Evolutionary conservation across 1,140 invertebrate species (phyloP).

Genomic region (Cydia splendana): DNA sequence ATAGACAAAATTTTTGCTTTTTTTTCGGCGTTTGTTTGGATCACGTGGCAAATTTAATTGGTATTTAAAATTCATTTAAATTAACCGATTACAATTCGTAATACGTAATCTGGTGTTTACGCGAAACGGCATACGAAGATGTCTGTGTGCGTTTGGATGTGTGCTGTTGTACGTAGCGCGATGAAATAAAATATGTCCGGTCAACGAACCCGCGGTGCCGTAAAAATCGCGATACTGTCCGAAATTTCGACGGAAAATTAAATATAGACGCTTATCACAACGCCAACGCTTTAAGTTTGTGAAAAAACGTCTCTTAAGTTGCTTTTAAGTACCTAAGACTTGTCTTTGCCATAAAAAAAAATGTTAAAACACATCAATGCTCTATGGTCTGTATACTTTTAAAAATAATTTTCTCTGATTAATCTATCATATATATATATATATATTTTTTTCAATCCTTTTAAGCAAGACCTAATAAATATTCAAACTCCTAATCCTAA

Average conservation of each 20-base stretch:
- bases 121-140: constrained; percentile 72
- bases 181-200: constrained; percentile 80
- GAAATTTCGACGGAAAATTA: constrained; percentile 68
- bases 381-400: not conserved
- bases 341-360: not conserved
- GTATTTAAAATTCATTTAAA: constrained; percentile 39
- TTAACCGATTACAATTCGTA: constrained; percentile 62
- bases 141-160: constrained; percentile 64
- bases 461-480: not conserved
- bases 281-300: not conserved
- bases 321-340: not conserved
- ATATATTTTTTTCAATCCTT: not conserved
- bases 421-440: not conserved
- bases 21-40: not conserved
- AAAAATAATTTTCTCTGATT: not conserved
- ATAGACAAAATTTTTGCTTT: constrained; percentile 7
- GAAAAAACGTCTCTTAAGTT: not conserved
- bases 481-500: not conserved
- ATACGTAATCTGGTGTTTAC: constrained; percentile 71
- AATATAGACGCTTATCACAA: constrained; percentile 32
- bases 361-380: not conserved
- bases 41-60: not conserved
- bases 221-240: constrained; percentile 78
- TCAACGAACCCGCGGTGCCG: constrained; percentile 77
- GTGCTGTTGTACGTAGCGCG: constrained; percentile 67